Conservation (phyloP, 2,113 vertebrate genomes). For the Microcebus murinus region DNA sequence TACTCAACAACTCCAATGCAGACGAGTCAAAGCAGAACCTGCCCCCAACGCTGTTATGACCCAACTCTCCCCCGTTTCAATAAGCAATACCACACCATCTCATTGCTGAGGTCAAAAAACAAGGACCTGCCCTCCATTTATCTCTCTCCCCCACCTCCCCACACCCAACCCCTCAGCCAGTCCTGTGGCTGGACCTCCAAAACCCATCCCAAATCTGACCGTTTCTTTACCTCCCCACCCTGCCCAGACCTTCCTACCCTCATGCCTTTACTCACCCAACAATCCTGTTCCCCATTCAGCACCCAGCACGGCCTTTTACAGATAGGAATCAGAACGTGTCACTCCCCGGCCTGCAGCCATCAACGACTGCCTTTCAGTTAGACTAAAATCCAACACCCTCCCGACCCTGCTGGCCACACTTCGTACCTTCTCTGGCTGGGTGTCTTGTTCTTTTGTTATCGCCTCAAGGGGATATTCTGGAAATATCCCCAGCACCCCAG, state of each 20-base stretch:
- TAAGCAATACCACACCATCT: too few species aligned
- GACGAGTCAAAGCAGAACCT: neutral
- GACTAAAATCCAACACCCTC: neutral
- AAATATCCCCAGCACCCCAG: too few species aligned
- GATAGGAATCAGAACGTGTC: accelerated
- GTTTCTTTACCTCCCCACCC: too few species aligned
- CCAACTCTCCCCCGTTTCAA: neutral
- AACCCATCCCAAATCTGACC: neutral
- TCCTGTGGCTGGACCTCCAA: neutral
- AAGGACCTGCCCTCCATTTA: neutral
- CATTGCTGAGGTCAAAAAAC: neutral
- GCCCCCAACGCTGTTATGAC: accelerated
- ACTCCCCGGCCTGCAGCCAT: neutral
- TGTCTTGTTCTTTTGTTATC: too few species aligned
- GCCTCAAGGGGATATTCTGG: neutral
- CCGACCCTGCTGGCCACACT: too few species aligned
- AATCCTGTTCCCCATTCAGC: neutral
- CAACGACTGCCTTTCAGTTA: neutral
- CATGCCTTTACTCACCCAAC: neutral
- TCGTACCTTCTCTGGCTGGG: neutral
- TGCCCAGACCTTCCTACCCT: neutral
- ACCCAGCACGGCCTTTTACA: neutral
- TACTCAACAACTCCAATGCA: neutral
- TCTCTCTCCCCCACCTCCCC: neutral
- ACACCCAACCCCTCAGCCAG: neutral